Conservation (phyloP, 2,797 vertebrate species). For the Siniperca scherzeri region DNA sequence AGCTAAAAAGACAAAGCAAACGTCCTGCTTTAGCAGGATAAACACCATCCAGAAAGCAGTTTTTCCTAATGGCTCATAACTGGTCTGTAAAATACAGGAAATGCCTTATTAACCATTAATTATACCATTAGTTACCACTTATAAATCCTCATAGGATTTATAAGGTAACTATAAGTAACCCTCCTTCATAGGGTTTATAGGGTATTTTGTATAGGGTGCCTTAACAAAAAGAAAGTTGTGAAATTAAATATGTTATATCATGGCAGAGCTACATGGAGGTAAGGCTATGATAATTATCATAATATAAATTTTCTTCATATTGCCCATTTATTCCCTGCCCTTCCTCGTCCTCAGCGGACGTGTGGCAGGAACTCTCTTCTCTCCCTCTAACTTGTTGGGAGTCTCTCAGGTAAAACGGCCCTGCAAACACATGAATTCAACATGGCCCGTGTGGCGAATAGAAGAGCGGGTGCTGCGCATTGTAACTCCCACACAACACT, state of each 20-base stretch:
- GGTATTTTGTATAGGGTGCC: too few species aligned
- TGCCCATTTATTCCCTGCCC: not conserved
- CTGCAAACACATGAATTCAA: constrained; percentile 91
- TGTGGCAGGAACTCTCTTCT: constrained; percentile 39
- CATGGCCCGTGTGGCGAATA: constrained; percentile 79
- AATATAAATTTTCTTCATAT: not conserved
- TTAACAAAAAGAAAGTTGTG: not conserved
- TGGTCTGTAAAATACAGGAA: not conserved
- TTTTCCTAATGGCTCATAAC: not conserved
- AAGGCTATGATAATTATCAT: not conserved
- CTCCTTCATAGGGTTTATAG: not conserved
- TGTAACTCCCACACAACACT: constrained; percentile 83
- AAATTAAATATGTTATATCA: not conserved
- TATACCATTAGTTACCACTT: not conserved
- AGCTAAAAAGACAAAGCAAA: not conserved
- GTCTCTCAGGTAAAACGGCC: constrained; percentile 88
- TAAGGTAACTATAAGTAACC: too few species aligned
- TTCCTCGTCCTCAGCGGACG: not conserved
- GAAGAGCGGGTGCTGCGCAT: constrained; percentile 85
- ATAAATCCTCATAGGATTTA: too few species aligned
- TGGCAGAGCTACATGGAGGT: not conserved
- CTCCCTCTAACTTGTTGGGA: constrained; percentile 86
- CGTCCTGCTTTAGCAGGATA: not conserved
- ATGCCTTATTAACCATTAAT: not conserved
- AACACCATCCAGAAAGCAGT: not conserved